Base-by-base conservation (phyloP, 2,888 invertebrate genomes). In the Drosophila infuscata region DNA sequence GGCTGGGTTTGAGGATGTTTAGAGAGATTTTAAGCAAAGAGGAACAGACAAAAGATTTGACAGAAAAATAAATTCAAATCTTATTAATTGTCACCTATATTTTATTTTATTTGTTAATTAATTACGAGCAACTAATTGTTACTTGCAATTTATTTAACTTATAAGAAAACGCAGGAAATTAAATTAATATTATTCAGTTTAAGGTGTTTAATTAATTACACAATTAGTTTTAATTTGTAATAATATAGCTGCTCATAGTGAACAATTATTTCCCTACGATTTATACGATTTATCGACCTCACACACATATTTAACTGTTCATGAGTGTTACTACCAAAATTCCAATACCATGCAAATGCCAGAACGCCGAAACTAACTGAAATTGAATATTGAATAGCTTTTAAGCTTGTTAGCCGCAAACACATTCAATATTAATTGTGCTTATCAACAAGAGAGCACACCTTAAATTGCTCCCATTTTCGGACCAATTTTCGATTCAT, bases 401-500 rank as follows among this genome's bases (percentile, higher is more conserved):
- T 68, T 41, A 51, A 48, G n/a, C 51, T 51, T 17, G 20, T 20
- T 56, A 11, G 20, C 56, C 30, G 48, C 20, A 32, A 32, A 36
- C 38, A 49, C 30, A 62, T 68, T 58, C 52, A 54, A 53, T 49
- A 49, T 58, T 74, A 77, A 83, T 83, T 66, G 71, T 68, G 61
- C 66, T 63, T 71, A 80, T 83, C 70, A 83, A 74, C 71, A 38
- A 52, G 15, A 70, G 69, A 54, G 70, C 68, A 57, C 66, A 68
- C 70, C 76, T 78, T 41, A 57, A 20, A 38, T 60, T 66, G 25
- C 65, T 41, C 36, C 41, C 48, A 57, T 61, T 74, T 61, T 43
- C 56, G 52, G 52, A 54, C 35, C 48, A 66, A 79, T 69, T 73
- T 78, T 68, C 65, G 65, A 88, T 79, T 69, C 86, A 86, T 88